These are phyloP conservation scores for Alviniconcha marisindica DNA, from an alignment of 1,140 invertebrate species.

Conservation along the genomic window DNA sequence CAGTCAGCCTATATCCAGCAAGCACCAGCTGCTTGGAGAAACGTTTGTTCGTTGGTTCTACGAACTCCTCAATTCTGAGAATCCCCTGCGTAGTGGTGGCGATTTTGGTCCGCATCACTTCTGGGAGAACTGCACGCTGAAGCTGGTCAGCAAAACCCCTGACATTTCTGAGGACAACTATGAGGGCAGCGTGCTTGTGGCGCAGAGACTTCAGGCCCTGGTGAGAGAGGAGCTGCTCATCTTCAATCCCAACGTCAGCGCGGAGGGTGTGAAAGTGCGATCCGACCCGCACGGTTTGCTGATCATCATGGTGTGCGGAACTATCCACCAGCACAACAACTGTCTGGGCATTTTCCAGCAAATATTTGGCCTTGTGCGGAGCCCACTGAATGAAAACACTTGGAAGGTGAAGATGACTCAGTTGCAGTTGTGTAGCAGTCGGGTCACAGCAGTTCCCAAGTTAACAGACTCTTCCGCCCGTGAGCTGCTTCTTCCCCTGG, in stretches of 20 bases:
- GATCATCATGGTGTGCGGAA: conserved; percentile 80
- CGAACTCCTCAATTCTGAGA: conserved; percentile 77
- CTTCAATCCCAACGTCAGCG: conserved; percentile 81
- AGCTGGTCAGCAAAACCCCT: conserved; percentile 56
- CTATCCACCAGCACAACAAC: conserved; percentile 77
- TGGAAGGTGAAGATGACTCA: conserved; percentile 80
- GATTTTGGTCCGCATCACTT: conserved; percentile 79
- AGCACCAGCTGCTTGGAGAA: conserved; percentile 76
- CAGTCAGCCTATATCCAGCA: too few species aligned
- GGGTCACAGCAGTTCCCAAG: conserved; percentile 50
- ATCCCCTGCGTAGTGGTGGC: conserved; percentile 49
- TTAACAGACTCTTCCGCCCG: conserved; percentile 48
- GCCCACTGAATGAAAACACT: conserved; percentile 80
- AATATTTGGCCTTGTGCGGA: conserved; percentile 80
- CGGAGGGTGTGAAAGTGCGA: conserved; percentile 78
- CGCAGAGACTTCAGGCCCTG: conserved; percentile 72
- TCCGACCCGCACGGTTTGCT: conserved; percentile 81
- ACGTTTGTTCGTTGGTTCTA: conserved; percentile 82
- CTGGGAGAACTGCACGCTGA: conserved; percentile 77
- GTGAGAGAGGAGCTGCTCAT: conserved; percentile 76
- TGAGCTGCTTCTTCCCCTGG: conserved; percentile 50
- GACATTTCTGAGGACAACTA: conserved; percentile 51
- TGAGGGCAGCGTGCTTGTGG: conserved; percentile 64
- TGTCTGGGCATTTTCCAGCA: conserved; percentile 83
- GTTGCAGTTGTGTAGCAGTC: conserved; percentile 51